These are phyloP conservation scores for Odocoileus virginianus DNA, from an alignment of 2,113 vertebrate species.

Conservation along the genomic window DNA sequence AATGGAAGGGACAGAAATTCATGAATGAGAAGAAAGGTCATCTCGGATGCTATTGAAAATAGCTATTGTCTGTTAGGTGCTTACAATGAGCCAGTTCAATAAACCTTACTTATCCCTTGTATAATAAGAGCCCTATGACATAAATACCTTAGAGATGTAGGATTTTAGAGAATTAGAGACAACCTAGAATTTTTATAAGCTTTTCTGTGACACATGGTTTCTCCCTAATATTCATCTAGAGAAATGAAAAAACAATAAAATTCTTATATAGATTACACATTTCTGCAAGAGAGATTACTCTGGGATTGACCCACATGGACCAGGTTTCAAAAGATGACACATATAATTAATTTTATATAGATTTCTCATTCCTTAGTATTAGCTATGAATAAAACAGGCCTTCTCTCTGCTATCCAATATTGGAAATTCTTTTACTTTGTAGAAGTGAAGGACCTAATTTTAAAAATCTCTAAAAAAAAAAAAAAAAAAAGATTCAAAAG, in stretches of 20 bases:
- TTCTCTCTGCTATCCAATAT: not conserved
- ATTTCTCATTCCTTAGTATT: not conserved
- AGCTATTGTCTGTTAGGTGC: not conserved
- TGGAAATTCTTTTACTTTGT: not conserved
- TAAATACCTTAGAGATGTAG: not conserved
- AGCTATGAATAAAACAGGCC: not conserved
- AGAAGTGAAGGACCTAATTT: not conserved
- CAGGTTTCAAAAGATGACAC: not conserved
- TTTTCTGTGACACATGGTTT: not conserved
- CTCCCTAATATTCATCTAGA: not conserved
- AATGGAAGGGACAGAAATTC: not conserved
- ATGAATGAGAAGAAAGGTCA: not conserved
- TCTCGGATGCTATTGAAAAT: not conserved
- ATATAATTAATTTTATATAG: not conserved
- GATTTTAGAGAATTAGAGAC: not conserved
- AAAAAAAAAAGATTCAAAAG: not conserved
- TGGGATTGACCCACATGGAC: not conserved
- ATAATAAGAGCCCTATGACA: not conserved
- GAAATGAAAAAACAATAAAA: not conserved
- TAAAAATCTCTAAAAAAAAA: not conserved
- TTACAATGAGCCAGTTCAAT: not conserved
- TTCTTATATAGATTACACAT: not conserved
- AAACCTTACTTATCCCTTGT: not conserved
- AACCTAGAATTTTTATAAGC: not conserved
- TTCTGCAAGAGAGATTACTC: not conserved